Percentiles rank a stretch among this genome's conserved stretches.
Conservation (phyloP, 1,140 invertebrate genomes). For the Drosophila carrolli region DNA sequence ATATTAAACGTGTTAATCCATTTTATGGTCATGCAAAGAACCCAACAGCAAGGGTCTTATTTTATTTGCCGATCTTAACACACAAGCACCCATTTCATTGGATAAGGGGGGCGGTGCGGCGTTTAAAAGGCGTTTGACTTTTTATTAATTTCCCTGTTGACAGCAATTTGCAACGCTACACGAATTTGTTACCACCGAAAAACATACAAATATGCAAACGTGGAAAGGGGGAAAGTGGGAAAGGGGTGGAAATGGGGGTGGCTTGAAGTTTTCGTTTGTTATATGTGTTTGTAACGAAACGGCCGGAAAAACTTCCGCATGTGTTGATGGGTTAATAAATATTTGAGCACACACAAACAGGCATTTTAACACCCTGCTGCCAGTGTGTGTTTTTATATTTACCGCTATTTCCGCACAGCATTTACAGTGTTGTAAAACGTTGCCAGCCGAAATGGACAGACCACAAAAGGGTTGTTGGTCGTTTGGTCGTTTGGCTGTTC, state of each 20-base stretch:
- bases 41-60: conserved; percentile 31
- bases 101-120: conserved; percentile 12
- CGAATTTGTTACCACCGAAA: conserved; percentile 76
- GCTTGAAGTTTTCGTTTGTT: conserved; percentile 35
- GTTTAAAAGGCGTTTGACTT: conserved; percentile 78
- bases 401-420: conserved; percentile 77
- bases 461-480: conserved; percentile 66
- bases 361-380: conserved; percentile 26
- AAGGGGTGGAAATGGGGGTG: conserved; percentile 1
- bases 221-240: background rate
- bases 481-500: conserved; percentile 33
- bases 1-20: conserved; percentile 80
- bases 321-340: conserved; percentile 82
- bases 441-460: conserved; percentile 63
- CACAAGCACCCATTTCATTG: conserved; percentile 36
- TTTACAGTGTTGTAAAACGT: conserved; percentile 80
- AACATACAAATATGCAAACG: conserved; percentile 14
- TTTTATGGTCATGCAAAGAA: conserved; percentile 49
- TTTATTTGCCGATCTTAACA: conserved; percentile 64
- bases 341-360: conserved; percentile 65
- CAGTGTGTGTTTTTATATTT: conserved; percentile 75
- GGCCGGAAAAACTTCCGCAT: conserved; percentile 78
- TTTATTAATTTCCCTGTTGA: conserved; percentile 83
- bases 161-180: conserved; percentile 80
- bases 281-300: conserved; percentile 60